Conservation (phyloP, 2,888 invertebrate species). For the Adelphocoris suturalis region DNA sequence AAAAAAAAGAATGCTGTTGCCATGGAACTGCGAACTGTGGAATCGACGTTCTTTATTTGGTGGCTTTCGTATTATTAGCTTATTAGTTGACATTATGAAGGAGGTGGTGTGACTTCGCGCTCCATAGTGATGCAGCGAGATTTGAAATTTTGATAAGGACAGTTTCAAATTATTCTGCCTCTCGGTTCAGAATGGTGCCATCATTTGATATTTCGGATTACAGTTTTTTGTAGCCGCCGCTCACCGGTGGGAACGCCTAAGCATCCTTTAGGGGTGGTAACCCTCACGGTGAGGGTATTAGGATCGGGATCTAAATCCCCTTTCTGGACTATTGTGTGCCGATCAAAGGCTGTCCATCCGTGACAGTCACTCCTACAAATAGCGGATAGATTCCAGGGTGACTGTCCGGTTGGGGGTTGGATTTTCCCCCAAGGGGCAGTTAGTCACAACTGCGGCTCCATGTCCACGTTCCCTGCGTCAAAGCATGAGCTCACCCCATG, state of each 20-base stretch:
- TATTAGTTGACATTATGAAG: too few relatives aligned
- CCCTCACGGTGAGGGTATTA: conserved; percentile 42
- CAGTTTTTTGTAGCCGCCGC: conserved; percentile 15
- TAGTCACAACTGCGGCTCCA: conserved; percentile 67
- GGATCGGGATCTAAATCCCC: conserved; percentile 43
- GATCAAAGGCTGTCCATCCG: conserved; percentile 61
- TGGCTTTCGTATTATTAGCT: too few relatives aligned
- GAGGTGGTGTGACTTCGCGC: too few relatives aligned
- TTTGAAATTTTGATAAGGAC: too few relatives aligned
- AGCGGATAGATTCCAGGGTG: conserved; percentile 33
- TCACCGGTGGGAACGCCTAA: conserved; percentile 33
- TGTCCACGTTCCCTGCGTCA: neutral
- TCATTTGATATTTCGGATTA: conserved; percentile 38
- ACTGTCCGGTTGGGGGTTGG: conserved; percentile 4
- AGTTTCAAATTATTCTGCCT: too few relatives aligned
- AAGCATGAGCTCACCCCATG: conserved; percentile 1
- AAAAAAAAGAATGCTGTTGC: too few relatives aligned
- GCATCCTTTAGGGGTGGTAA: neutral
- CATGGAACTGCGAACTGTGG: too few relatives aligned
- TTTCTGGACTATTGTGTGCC: conserved; percentile 38
- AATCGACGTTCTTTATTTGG: too few relatives aligned
- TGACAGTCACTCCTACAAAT: conserved; percentile 68
- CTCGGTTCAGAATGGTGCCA: neutral
- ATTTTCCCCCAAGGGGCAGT: conserved; percentile 56
- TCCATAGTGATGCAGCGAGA: too few relatives aligned